A percentile compares a stretch with the other conserved stretches of the same genome.
Evolutionary conservation across 2,113 vertebrate genomes (phyloP).

Genomic region (Vireo altiloquus): DNA sequence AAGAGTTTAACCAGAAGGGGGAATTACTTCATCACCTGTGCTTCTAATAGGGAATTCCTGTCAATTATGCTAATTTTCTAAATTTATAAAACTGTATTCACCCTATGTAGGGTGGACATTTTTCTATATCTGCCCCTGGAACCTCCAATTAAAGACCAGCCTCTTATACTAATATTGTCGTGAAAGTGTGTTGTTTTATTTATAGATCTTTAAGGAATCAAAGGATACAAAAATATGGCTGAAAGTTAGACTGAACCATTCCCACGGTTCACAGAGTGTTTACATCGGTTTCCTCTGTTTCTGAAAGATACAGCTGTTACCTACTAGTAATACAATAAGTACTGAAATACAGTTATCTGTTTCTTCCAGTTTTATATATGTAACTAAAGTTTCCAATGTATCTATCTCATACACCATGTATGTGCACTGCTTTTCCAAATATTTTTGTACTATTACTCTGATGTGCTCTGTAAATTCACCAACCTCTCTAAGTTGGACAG

Average conservation of each 20-base stretch:
- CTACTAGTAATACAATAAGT: neutral
- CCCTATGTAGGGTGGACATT: too few species aligned
- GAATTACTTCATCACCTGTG: neutral
- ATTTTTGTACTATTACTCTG: neutral
- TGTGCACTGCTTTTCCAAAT: neutral
- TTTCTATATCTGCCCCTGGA: neutral
- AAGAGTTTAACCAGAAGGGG: neutral
- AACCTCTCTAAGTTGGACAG: neutral
- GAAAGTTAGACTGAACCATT: neutral
- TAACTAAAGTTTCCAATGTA: neutral
- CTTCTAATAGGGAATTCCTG: neutral
- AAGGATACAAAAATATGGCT: neutral
- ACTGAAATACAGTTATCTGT: neutral
- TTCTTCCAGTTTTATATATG: neutral
- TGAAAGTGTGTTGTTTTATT: neutral
- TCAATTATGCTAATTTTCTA: neutral
- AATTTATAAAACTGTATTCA: neutral
- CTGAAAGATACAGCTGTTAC: neutral
- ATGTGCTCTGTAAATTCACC: neutral
- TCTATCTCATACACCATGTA: neutral
- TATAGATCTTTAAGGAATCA: neutral
- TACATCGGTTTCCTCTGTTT: neutral
- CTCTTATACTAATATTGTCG: neutral
- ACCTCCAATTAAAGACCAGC: neutral
- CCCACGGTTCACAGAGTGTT: neutral